Evolutionary conservation across 2,113 vertebrate species (phyloP).

Genomic region (Rhynchopsitta pachyrhyncha): DNA sequence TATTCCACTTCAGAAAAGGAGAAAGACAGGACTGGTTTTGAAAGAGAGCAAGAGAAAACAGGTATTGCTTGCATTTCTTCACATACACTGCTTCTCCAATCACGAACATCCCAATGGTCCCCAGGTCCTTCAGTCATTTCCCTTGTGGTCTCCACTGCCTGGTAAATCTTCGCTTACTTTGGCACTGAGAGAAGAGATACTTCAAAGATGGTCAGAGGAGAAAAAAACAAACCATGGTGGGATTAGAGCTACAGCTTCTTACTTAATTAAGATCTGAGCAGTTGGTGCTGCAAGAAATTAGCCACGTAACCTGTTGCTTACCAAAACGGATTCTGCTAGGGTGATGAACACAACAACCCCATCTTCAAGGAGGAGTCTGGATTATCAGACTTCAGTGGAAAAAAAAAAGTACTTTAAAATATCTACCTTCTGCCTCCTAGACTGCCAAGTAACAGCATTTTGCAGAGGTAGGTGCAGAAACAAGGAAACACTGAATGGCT

Average conservation of each 20-base stretch:
- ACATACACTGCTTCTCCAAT: neutral
- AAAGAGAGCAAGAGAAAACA: neutral
- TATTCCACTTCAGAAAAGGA: neutral
- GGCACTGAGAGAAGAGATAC: neutral
- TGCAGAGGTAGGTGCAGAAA: neutral
- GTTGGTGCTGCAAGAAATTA: neutral
- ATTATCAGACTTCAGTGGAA: neutral
- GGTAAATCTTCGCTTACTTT: neutral
- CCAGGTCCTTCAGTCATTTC: neutral
- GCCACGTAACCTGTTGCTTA: neutral
- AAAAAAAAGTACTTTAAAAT: neutral
- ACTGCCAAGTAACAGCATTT: neutral
- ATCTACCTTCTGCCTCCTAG: neutral
- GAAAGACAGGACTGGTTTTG: neutral
- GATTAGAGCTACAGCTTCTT: slow-evolving; percentile 19
- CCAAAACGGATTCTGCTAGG: neutral
- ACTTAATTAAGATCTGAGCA: slow-evolving; percentile 37
- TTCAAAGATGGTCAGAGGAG: slow-evolving; percentile 26
- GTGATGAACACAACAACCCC: neutral
- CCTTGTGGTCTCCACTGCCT: neutral
- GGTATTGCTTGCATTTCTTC: neutral
- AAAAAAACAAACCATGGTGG: neutral
- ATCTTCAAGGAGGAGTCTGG: neutral
- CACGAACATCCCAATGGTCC: neutral
- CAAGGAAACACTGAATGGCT: neutral